Conservation (phyloP, 2,888 invertebrate genomes). For the Apamea epomidion region DNA sequence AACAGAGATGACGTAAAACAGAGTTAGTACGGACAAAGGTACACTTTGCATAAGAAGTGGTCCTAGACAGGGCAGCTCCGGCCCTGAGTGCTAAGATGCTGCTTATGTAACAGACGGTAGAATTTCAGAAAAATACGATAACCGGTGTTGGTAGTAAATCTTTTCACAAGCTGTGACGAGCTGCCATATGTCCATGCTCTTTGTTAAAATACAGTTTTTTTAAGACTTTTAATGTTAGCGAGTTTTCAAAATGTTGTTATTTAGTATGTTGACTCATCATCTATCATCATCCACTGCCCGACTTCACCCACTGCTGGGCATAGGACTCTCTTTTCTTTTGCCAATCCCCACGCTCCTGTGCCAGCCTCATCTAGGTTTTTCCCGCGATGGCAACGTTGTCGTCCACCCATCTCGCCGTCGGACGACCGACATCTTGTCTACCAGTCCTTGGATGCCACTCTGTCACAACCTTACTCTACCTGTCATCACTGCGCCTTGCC, state of each 20-base stretch:
- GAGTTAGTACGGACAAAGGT: constrained; percentile 54
- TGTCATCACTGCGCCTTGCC: too few species aligned
- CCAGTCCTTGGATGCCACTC: too few species aligned
- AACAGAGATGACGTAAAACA: constrained; percentile 59
- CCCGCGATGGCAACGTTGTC: too few species aligned
- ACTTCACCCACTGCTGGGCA: too few species aligned
- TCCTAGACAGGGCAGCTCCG: constrained; percentile 42
- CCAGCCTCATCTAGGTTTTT: too few species aligned
- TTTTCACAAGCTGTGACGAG: neutral
- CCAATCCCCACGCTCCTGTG: too few species aligned
- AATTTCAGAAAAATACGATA: neutral
- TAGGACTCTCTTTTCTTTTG: too few species aligned
- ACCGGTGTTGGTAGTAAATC: neutral
- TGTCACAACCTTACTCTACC: too few species aligned
- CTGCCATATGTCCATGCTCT: neutral
- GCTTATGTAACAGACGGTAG: neutral
- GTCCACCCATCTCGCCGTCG: too few species aligned
- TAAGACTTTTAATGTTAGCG: neutral
- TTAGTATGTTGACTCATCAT: too few species aligned
- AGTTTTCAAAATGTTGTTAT: neutral
- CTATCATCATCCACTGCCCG: too few species aligned
- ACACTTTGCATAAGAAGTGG: constrained; percentile 63
- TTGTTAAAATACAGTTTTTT: neutral
- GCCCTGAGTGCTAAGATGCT: constrained; percentile 38
- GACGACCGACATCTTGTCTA: too few species aligned